Conservation (phyloP, 2,113 vertebrate genomes). For the Perca fluviatilis region DNA sequence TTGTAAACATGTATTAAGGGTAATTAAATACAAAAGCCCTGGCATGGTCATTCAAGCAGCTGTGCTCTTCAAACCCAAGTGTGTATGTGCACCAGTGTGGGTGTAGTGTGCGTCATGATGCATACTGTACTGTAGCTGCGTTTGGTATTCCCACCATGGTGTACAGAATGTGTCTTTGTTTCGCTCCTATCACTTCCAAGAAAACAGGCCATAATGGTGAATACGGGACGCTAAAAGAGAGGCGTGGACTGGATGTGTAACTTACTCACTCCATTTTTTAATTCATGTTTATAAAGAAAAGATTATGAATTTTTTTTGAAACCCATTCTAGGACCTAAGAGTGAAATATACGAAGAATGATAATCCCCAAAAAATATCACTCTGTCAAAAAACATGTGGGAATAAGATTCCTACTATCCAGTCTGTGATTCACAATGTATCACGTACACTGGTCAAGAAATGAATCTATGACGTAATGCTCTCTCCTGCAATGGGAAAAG, state of each 20-base stretch:
- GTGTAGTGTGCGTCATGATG: too few relatives aligned
- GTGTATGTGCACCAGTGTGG: too few relatives aligned
- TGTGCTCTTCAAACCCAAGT: too few relatives aligned
- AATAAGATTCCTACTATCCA: background rate
- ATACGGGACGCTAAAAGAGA: too few relatives aligned
- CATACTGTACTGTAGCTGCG: too few relatives aligned
- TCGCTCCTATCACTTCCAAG: background rate
- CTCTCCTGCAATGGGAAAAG: slow-evolving; percentile 6
- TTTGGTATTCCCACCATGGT: too few relatives aligned
- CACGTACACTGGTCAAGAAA: background rate
- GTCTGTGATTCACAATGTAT: background rate
- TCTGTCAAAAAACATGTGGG: background rate
- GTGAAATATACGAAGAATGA: background rate
- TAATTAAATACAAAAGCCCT: background rate
- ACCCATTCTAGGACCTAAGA: background rate
- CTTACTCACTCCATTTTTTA: too few relatives aligned
- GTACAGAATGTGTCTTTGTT: background rate
- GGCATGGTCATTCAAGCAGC: background rate
- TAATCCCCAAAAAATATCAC: background rate
- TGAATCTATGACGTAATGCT: background rate
- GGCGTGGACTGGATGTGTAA: too few relatives aligned
- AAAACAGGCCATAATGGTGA: too few relatives aligned
- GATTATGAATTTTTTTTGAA: too few relatives aligned
- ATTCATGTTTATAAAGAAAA: too few relatives aligned
- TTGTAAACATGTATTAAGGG: too few relatives aligned